Evolutionary conservation across 2,797 vertebrate genomes (phyloP), one percentile per base, ranked within the genome.

Genomic region (Synaphobranchus kaupii): DNA sequence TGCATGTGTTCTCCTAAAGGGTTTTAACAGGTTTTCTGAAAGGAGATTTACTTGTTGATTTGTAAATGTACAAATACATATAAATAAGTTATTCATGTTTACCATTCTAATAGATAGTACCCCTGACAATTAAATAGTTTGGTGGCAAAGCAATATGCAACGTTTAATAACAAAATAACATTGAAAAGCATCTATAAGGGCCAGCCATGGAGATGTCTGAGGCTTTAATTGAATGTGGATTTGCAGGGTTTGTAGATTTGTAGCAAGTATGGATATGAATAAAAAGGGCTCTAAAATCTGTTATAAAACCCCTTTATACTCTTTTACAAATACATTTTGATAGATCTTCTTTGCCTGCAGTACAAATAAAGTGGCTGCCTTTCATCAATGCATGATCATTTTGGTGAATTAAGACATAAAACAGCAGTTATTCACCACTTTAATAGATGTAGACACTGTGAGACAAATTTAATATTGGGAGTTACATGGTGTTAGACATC

Each of bases 201-300:
- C 71, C 87, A 85, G 84, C 86, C 80, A 86, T 31, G 39, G 52
- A 82, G 86, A 89, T 85, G 83, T 76, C 85, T 80, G 56, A 85
- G 88, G 88, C 90, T 89, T 88, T 86, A 89, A 88, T 88, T 89
- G 89, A 86, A 88, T 86, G 90, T 90, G 90, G 71, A 89, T 91
- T 91, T 91, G 89, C 87, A 13, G 58, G 15, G 54, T 56, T 56
- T 56, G 54, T 56, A 56, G 54, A 56, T 56, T 20, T n/a, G 83
- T 66, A 84, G 85, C 83, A 52, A 82, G 12, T 15, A 50, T 66
- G 34, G 22, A 54, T 25, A 84, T 34, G 83, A 89, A 90, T 86
- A 76, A 48, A 85, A 83, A 87, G 76, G 89, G 83, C 84, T 88
- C 84, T 85, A 80, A 50, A 78, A 71, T 89, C 88, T 85, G 25